Percentiles rank a stretch among this genome's conserved stretches.
phyloP scores from a whole-genome alignment of 2,888 invertebrate genomes.

The Limnephilus marmoratus region DNA sequence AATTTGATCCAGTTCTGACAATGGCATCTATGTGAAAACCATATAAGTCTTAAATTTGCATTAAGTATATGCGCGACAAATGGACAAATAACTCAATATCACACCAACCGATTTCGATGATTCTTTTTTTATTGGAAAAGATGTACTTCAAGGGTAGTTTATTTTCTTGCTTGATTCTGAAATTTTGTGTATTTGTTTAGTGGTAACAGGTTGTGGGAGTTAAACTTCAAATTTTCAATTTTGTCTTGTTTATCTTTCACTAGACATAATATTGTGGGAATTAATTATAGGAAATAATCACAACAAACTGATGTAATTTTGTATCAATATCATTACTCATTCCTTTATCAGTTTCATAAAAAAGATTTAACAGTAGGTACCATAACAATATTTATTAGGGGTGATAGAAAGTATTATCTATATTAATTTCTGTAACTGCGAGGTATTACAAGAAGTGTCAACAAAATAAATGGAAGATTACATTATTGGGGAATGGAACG shows the following conservation, averaged over 20 bases:
- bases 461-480: slow-evolving; percentile 7
- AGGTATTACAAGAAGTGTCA: background rate
- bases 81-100: too few species aligned
- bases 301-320: background rate
- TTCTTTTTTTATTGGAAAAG: too few species aligned
- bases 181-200: background rate
- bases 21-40: too few species aligned
- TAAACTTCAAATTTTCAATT: background rate
- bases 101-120: too few species aligned
- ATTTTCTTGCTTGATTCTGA: too few species aligned
- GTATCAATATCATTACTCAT: background rate
- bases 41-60: too few species aligned
- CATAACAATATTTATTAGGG: background rate
- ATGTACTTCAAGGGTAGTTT: too few species aligned
- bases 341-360: slow-evolving; percentile 32
- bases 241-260: background rate
- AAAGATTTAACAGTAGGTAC: background rate
- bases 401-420: slow-evolving; percentile 22
- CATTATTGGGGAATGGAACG: background rate
- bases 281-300: background rate
- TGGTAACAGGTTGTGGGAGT: background rate
- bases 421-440: slow-evolving; percentile 17
- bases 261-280: background rate
- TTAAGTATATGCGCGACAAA: too few species aligned
- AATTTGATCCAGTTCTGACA: too few species aligned